phyloP scores from a whole-genome alignment of 2,113 vertebrate genomes.

The Rhea americana region DNA sequence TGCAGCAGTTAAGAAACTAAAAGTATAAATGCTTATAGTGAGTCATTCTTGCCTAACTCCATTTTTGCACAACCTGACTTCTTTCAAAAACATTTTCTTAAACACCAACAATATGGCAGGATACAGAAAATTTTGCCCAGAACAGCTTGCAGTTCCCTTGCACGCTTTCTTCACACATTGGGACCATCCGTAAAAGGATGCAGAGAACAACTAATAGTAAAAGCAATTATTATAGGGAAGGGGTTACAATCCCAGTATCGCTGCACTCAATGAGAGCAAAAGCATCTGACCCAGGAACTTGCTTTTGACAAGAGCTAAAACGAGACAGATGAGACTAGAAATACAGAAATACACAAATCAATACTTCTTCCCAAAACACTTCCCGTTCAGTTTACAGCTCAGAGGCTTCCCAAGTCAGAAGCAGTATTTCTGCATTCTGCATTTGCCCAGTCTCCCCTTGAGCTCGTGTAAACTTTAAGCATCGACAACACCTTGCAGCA shows the following conservation, averaged over 20 bases:
- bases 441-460: not conserved
- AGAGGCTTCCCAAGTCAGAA: not conserved
- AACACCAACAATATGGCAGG: not conserved
- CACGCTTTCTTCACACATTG: not conserved
- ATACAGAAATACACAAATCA: not conserved
- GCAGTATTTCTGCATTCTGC: not conserved
- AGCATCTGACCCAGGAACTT: not conserved
- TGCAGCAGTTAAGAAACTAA: not conserved
- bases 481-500: not conserved
- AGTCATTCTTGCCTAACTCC: not conserved
- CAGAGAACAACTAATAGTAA: not conserved
- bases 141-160: not conserved
- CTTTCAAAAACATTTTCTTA: not conserved
- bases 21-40: not conserved
- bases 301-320: not conserved
- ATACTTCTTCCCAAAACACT: not conserved
- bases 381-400: not conserved
- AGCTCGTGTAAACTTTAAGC: not conserved
- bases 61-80: not conserved
- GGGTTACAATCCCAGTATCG: not conserved
- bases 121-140: not conserved
- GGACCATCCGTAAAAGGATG: not conserved
- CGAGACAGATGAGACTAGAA: not conserved
- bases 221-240: not conserved
- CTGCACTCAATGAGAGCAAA: not conserved